Evolutionary conservation across 2,113 vertebrate species (phyloP).

Genomic region (Hippocampus abdominalis): DNA sequence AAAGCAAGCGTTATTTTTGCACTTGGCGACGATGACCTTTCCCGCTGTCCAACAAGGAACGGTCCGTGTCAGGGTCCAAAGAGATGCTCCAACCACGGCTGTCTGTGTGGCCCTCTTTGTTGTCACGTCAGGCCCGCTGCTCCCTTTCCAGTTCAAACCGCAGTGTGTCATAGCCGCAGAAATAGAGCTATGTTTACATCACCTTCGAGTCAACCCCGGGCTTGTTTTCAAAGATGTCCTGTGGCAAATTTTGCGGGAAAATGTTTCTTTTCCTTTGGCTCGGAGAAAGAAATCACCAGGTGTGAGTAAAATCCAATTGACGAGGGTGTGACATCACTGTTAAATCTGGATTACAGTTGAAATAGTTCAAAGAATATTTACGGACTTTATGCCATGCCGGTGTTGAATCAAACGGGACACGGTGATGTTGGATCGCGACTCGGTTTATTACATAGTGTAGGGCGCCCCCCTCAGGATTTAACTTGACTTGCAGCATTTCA

Average conservation of each 20-base stretch:
- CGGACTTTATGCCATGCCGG: constrained; percentile 7
- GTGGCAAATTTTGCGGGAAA: constrained; percentile 61
- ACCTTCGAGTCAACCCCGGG: constrained; percentile 57
- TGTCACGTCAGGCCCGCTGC: constrained; percentile 66
- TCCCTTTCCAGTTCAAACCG: constrained; percentile 68
- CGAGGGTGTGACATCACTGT: constrained; percentile 16
- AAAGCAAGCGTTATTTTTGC: constrained; percentile 23
- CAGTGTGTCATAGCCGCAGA: constrained; percentile 70
- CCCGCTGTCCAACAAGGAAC: constrained; percentile 10
- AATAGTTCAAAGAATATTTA: constrained; percentile 5
- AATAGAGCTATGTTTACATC: constrained; percentile 74
- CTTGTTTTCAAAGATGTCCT: constrained; percentile 75
- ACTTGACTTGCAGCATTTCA: constrained; percentile 5
- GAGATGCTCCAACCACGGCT: constrained; percentile 56
- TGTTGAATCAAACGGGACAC: constrained; percentile 4
- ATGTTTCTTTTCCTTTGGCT: constrained; percentile 57
- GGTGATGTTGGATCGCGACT: constrained; percentile 7
- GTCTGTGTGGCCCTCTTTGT: constrained; percentile 73
- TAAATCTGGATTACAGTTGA: constrained; percentile 7
- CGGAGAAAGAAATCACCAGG: constrained; percentile 57
- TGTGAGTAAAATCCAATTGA: constrained; percentile 47
- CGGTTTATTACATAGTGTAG: constrained; percentile 45
- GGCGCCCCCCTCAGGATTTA: constrained; percentile 57
- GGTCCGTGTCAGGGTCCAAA: constrained; percentile 46
- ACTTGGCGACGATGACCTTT: constrained; percentile 20